phyloP scores from a whole-genome alignment of 2,888 invertebrate species.

The Diaprepes abbreviatus region DNA sequence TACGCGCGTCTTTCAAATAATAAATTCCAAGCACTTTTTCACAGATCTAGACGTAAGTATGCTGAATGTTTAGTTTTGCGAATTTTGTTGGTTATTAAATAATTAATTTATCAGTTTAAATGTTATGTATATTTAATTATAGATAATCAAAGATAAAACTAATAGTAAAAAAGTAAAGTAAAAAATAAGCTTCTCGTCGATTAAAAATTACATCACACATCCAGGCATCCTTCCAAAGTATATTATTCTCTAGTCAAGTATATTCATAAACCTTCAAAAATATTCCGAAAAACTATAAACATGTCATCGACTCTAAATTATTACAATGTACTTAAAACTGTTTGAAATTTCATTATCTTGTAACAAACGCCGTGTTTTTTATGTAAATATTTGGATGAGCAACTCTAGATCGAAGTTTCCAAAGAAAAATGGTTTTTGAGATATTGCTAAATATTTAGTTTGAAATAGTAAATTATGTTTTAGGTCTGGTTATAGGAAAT shows the following conservation, averaged over 20 bases:
- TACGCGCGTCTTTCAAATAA: too few relatives aligned
- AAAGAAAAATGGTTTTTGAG: background rate
- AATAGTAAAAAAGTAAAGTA: too few relatives aligned
- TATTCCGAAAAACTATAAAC: slow-evolving; percentile 11
- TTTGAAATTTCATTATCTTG: slow-evolving; percentile 8
- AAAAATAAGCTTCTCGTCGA: too few relatives aligned
- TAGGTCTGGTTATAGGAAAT: background rate
- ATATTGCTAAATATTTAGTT: slow-evolving; percentile 13
- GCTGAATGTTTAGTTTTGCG: too few relatives aligned
- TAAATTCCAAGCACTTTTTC: too few relatives aligned
- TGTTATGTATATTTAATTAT: too few relatives aligned
- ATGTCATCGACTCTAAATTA: slow-evolving; percentile 10
- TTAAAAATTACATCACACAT: background rate
- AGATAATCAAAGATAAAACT: too few relatives aligned
- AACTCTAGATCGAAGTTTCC: background rate
- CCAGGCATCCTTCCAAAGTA: background rate
- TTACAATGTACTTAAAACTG: slow-evolving; percentile 15
- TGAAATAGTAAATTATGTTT: slow-evolving; percentile 10
- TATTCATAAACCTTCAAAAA: slow-evolving; percentile 6
- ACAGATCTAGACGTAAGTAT: too few relatives aligned
- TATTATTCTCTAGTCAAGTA: slow-evolving; percentile 11
- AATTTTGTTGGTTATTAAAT: too few relatives aligned
- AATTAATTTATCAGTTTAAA: too few relatives aligned
- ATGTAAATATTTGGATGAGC: slow-evolving; percentile 2
- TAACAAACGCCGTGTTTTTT: background rate